Percentiles rank a stretch among this genome's conserved stretches.
These are phyloP conservation scores for Adelges cooleyi DNA, from an alignment of 1,140 invertebrate species.

Conservation along the genomic window DNA sequence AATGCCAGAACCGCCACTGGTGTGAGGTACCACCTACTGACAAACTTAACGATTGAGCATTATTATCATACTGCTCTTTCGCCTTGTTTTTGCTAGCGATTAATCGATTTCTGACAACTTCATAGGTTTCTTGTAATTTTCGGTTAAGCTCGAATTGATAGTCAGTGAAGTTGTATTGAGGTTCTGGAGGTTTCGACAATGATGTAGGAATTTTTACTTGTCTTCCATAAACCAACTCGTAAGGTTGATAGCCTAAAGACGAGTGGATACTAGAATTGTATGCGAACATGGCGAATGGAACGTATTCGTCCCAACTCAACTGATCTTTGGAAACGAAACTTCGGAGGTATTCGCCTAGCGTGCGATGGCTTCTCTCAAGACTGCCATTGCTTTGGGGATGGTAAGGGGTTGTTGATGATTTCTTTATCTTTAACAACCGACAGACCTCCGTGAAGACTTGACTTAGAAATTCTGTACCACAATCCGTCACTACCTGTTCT, in stretches of 20 bases:
- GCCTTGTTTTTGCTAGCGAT: neutral
- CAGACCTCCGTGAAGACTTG: slow-evolving; percentile 35
- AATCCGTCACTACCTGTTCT: slow-evolving; percentile 19
- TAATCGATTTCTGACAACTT: neutral
- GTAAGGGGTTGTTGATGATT: slow-evolving; percentile 36
- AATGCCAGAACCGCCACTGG: too few relatives aligned
- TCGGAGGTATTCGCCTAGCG: slow-evolving; percentile 12
- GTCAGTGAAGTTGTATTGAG: neutral
- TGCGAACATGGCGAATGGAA: slow-evolving; percentile 26
- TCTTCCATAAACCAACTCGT: slow-evolving; percentile 17
- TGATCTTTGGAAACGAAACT: slow-evolving; percentile 30
- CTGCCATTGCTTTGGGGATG: slow-evolving; percentile 38
- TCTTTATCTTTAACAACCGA: slow-evolving; percentile 32
- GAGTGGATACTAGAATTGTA: slow-evolving; percentile 22
- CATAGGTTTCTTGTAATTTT: neutral
- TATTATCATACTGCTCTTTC: neutral
- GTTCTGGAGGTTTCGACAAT: too few relatives aligned
- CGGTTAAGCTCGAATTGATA: neutral
- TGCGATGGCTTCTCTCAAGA: slow-evolving; percentile 24
- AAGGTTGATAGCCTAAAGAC: slow-evolving; percentile 25
- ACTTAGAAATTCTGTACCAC: slow-evolving; percentile 29
- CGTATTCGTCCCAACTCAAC: slow-evolving; percentile 33
- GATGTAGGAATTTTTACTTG: neutral
- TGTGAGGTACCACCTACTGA: neutral
- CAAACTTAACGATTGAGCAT: neutral